Evolutionary conservation across 2,888 invertebrate genomes (phyloP), one percentile per base, ranked within the genome.

Genomic region (Rhimphoctona megacephalus): DNA sequence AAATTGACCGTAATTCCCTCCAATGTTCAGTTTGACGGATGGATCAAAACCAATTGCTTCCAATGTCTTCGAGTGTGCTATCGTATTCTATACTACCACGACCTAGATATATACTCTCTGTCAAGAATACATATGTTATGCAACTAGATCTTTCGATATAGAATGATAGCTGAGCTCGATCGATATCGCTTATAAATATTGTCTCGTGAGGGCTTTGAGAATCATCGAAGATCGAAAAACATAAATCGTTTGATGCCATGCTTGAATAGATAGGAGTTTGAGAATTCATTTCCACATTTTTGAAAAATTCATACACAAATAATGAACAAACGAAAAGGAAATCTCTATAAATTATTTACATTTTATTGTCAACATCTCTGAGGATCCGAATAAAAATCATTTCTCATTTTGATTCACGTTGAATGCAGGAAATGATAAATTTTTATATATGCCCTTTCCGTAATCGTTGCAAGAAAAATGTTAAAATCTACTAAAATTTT

Each of bases 1-100:
- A 92, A 93, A 94, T 93, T 94, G 93, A 91, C 92, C 93, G 92
- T 93, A 94, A 94, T 94, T 94, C 92, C 91, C 91, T 91, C 94
- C 92, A 93, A 92, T 94, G 94, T 92, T 92, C 91, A 91, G 92
- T 91, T 92, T 92, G 92, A 93, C 92, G 91, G 91, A 92, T 93
- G 92, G 92, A 92, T 94, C 93, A 92, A 92, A 93, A 92, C 92
- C 93, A 93, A 93, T 94, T 93, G 93, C 90, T 90, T 89, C 88
- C 70, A 83, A 69, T 82, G 81, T 85, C 81, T 76, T 64, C 36
- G 49, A 46, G 72, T 54, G 25, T 49, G 36, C 25, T 46, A 33
- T 49, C 76, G 39, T 64, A 57, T 70, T 61, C 49, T 22, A 25
- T 72, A 25, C 49, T 25, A 54, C 43, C 30, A 76, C 82, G 82